These are phyloP conservation scores for Scopus umbretta DNA, from an alignment of 2,113 vertebrate species.

Conservation along the genomic window DNA sequence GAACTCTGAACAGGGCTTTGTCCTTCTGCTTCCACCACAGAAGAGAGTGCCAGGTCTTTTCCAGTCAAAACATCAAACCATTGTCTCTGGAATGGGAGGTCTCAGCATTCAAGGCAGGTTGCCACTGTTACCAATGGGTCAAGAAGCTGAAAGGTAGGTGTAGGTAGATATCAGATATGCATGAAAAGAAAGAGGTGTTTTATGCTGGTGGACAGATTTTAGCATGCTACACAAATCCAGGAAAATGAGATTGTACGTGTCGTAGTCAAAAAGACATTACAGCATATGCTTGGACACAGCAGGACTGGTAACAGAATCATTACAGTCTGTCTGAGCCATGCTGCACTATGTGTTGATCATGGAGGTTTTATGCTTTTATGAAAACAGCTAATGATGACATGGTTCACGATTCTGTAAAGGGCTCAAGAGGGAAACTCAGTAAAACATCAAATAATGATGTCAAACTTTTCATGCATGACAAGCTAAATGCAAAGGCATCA, in stretches of 20 bases:
- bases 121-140: not conserved
- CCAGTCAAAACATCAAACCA: not conserved
- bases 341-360: not conserved
- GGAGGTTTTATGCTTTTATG: not conserved
- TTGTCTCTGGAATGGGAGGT: not conserved
- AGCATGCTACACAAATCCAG: not conserved
- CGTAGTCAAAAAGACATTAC: not conserved
- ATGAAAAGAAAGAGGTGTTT: not conserved
- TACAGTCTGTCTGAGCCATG: not conserved
- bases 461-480: not conserved
- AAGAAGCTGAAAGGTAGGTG: not conserved
- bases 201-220: not conserved
- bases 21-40: not conserved
- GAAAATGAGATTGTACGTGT: not conserved
- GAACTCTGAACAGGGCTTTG: not conserved
- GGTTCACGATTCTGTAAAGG: not conserved
- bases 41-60: not conserved
- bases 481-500: not conserved
- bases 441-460: constrained; percentile 1
- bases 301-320: not conserved
- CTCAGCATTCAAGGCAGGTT: not conserved
- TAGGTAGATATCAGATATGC: not conserved
- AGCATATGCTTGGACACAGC: not conserved
- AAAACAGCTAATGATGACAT: not conserved
- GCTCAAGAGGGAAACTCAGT: not conserved